Conservation (phyloP, 2,888 invertebrate species). For the Cephus spinipes region DNA sequence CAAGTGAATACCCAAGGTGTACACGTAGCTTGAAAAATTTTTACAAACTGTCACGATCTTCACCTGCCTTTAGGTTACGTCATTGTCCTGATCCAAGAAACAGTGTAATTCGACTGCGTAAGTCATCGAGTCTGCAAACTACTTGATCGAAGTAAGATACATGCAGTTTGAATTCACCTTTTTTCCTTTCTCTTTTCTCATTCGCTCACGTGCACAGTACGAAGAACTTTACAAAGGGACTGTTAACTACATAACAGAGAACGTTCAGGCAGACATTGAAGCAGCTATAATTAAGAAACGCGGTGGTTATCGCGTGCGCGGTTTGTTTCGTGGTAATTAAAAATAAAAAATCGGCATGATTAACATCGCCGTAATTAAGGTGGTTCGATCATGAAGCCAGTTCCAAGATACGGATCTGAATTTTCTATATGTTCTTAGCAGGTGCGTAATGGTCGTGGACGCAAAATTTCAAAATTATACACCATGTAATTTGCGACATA, state of each 20-base stretch:
- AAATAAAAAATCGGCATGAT: not conserved
- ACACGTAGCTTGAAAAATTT: not conserved
- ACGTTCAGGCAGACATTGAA: not conserved
- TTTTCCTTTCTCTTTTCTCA: not conserved
- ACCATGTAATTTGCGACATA: too few relatives aligned
- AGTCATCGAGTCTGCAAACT: not conserved
- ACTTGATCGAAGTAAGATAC: not conserved
- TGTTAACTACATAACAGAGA: not conserved
- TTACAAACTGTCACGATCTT: not conserved
- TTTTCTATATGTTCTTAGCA: too few relatives aligned
- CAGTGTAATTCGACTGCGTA: not conserved
- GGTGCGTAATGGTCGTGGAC: too few relatives aligned
- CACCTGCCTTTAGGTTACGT: not conserved
- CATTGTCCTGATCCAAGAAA: not conserved
- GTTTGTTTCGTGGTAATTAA: slow-evolving; percentile 7
- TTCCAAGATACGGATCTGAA: too few relatives aligned
- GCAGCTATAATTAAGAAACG: slow-evolving; percentile 1
- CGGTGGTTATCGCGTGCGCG: not conserved
- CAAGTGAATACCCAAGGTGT: not conserved
- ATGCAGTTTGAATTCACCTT: not conserved
- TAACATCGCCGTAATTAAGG: not conserved
- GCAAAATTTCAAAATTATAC: too few relatives aligned
- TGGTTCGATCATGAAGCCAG: too few relatives aligned
- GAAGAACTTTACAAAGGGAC: not conserved
- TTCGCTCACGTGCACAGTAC: not conserved